These are phyloP conservation scores for Epicampocera succincta DNA, from an alignment of 2,888 invertebrate genomes.

Conservation along the genomic window DNA sequence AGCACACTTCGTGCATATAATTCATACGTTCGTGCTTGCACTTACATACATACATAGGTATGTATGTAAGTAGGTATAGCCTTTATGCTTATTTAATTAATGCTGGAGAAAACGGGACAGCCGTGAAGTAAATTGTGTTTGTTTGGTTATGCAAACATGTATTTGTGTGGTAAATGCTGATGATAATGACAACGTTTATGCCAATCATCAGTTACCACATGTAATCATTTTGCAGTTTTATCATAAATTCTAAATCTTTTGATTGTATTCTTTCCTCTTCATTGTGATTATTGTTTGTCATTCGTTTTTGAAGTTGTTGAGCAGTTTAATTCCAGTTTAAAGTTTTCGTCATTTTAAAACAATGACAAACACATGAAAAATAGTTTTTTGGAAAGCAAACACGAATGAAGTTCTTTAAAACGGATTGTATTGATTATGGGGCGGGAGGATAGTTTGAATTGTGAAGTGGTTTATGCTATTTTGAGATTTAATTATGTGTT, in stretches of 20 bases:
- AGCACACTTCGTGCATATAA: no score
- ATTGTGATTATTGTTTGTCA: neutral
- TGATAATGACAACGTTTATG: constrained; percentile 58
- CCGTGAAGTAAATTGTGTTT: neutral
- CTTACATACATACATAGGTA: no score
- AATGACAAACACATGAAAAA: neutral
- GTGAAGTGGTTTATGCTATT: no score
- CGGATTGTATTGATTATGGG: no score
- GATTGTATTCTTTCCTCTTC: constrained; percentile 3
- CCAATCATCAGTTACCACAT: constrained; percentile 61
- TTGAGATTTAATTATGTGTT: no score
- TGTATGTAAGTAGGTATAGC: neutral
- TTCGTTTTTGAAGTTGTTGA: constrained; percentile 8
- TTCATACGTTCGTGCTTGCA: neutral
- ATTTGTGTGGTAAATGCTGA: constrained; percentile 54
- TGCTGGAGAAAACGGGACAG: neutral
- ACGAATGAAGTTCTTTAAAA: no score
- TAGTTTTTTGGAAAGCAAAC: no score
- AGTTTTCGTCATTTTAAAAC: constrained; percentile 12
- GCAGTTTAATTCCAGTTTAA: neutral
- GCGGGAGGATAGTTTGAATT: no score
- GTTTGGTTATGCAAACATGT: constrained; percentile 16
- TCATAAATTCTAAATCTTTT: constrained; percentile 43
- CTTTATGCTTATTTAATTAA: constrained; percentile 3
- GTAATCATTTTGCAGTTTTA: constrained; percentile 59